A percentile compares a stretch with the other conserved stretches of the same genome.
Evolutionary conservation across 2,888 invertebrate genomes (phyloP).

Genomic region (Encarsia formosa): DNA sequence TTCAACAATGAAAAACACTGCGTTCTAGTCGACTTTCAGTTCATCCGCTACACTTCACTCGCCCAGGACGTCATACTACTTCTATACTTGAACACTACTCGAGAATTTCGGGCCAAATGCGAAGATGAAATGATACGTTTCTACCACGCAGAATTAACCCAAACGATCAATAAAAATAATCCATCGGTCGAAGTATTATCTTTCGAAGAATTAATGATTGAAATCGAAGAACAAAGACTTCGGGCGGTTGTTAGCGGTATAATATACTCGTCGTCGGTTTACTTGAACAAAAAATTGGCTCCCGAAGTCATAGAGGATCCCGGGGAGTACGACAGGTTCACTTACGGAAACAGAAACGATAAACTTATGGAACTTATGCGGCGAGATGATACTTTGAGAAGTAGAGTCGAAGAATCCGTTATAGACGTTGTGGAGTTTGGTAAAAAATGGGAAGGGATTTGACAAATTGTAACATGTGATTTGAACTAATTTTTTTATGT

Average conservation of each 20-base stretch:
- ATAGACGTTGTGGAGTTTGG: slow-evolving; percentile 43
- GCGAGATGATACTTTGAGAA: slow-evolving; percentile 32
- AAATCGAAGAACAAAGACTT: slow-evolving; percentile 42
- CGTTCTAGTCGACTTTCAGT: slow-evolving; percentile 16
- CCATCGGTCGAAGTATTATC: slow-evolving; percentile 47
- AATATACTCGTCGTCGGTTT: slow-evolving; percentile 38
- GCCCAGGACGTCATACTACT: slow-evolving; percentile 17
- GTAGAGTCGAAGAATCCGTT: slow-evolving; percentile 36
- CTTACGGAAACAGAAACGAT: slow-evolving; percentile 33
- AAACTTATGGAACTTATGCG: slow-evolving; percentile 36
- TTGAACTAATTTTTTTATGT: too few species aligned
- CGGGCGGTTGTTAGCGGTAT: slow-evolving; percentile 37
- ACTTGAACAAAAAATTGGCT: slow-evolving; percentile 36
- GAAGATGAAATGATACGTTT: slow-evolving; percentile 1
- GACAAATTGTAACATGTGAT: background rate
- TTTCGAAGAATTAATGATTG: slow-evolving; percentile 37
- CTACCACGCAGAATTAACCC: slow-evolving; percentile 12
- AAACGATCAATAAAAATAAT: slow-evolving; percentile 52
- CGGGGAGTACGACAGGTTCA: slow-evolving; percentile 28
- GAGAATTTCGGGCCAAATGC: slow-evolving; percentile 3
- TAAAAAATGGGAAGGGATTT: background rate
- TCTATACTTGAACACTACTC: slow-evolving; percentile 7
- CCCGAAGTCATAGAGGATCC: slow-evolving; percentile 35
- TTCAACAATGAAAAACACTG: slow-evolving; percentile 4
- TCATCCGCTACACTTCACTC: slow-evolving; percentile 16